These are phyloP conservation scores for Enteromius treurensis DNA, from an alignment of 2,797 vertebrate species.

Conservation along the genomic window DNA sequence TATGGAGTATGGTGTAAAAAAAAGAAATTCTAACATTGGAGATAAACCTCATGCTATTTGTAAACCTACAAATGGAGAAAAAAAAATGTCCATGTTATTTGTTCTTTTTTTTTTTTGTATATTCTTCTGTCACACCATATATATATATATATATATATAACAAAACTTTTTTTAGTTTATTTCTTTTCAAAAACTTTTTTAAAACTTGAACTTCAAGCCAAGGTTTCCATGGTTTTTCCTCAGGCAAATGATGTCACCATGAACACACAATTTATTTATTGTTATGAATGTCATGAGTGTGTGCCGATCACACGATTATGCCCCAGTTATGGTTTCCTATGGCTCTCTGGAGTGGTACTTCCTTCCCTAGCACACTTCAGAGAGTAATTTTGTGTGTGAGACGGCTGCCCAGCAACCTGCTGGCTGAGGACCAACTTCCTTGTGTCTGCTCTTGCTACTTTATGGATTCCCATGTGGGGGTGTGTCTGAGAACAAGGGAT, in stretches of 20 bases:
- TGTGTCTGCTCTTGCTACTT: conserved; percentile 63
- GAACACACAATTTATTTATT: conserved; percentile 4
- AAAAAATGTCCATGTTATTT: too few species aligned
- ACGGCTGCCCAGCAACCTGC: conserved; percentile 64
- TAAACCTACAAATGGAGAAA: too few species aligned
- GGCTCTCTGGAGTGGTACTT: conserved; percentile 56
- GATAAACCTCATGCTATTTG: too few species aligned
- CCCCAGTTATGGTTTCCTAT: conserved; percentile 46
- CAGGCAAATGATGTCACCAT: background rate
- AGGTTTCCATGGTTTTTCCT: background rate
- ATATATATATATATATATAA: background rate
- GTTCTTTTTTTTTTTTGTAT: too few species aligned
- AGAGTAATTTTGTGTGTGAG: conserved; percentile 57
- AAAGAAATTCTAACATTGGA: too few species aligned
- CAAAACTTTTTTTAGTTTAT: background rate
- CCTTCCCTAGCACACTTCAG: conserved; percentile 62
- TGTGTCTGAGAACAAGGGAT: conserved; percentile 63
- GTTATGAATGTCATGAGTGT: conserved; percentile 26
- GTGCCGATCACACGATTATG: conserved; percentile 33
- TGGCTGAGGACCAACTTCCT: conserved; percentile 61
- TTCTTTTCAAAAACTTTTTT: background rate
- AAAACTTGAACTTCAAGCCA: background rate
- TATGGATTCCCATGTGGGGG: conserved; percentile 64
- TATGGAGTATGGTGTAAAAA: too few species aligned
- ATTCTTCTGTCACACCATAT: too few species aligned